Conservation (phyloP, 2,113 vertebrate species). For the Pampusana beccarii region DNA sequence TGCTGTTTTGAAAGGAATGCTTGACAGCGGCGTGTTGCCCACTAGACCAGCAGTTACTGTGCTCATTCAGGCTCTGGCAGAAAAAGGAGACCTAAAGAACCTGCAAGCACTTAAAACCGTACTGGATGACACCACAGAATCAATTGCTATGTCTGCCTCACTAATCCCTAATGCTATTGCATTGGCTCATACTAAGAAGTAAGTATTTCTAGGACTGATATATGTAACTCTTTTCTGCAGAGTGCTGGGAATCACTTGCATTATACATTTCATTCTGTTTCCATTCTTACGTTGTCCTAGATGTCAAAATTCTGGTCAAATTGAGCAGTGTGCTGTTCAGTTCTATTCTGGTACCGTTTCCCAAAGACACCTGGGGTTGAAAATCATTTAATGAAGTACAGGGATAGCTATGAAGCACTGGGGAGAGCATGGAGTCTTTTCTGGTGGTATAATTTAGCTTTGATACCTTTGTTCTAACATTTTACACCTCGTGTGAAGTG, state of each 20-base stretch:
- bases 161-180: conserved; percentile 84
- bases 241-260: background rate
- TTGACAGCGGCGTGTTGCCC: conserved; percentile 74
- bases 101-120: conserved; percentile 78
- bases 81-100: conserved; percentile 76
- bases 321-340: background rate
- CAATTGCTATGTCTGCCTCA: conserved; percentile 75
- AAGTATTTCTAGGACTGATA: conserved; percentile 61
- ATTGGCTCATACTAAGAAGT: conserved; percentile 86
- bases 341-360: background rate
- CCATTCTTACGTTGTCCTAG: background rate
- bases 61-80: conserved; percentile 78
- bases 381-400: background rate
- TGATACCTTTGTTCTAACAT: background rate
- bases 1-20: conserved; percentile 66
- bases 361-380: background rate
- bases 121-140: conserved; percentile 30
- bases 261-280: background rate
- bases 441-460: background rate
- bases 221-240: background rate
- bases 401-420: background rate
- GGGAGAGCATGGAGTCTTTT: background rate
- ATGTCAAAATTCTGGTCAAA: background rate
- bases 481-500: background rate
- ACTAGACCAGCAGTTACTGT: conserved; percentile 58